A percentile compares a stretch with the other conserved stretches of the same genome.
phyloP scores from a whole-genome alignment of 2,888 invertebrate species.

The Automeris io region DNA sequence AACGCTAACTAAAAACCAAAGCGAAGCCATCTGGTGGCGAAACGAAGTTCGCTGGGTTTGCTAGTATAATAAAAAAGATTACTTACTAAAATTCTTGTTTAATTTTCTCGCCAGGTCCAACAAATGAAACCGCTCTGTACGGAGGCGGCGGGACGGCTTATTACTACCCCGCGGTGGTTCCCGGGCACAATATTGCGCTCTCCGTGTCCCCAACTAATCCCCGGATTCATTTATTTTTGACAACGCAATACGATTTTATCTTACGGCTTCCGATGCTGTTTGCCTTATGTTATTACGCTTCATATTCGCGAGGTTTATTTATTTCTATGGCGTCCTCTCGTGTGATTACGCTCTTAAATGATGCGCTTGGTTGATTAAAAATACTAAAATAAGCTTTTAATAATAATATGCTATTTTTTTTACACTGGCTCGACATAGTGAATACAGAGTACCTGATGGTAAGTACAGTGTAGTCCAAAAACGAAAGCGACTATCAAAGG shows the following conservation, averaged over 20 bases:
- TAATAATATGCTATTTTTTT: too few species aligned
- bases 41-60: too few species aligned
- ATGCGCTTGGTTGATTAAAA: conserved; percentile 48
- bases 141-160: conserved; percentile 42
- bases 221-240: conserved; percentile 77
- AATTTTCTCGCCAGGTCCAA: conserved; percentile 22
- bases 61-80: conserved; percentile 9
- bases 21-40: too few species aligned
- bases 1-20: too few species aligned
- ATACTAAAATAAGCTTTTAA: too few species aligned
- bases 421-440: too few species aligned
- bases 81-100: conserved; percentile 7
- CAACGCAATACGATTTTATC: conserved; percentile 78
- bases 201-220: conserved; percentile 72
- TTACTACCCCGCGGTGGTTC: conserved; percentile 58
- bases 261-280: conserved; percentile 76
- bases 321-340: conserved; percentile 68
- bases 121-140: conserved; percentile 15
- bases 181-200: conserved; percentile 67
- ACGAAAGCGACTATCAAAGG: too few species aligned
- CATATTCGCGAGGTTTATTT: conserved; percentile 71
- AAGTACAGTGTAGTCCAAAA: too few species aligned
- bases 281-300: conserved; percentile 74
- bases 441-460: too few species aligned
- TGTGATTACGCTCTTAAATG: conserved; percentile 66